These are phyloP conservation scores for Lytechinus pictus DNA, from an alignment of 35 echinoderm and acorn worm species.

Conservation along the genomic window DNA sequence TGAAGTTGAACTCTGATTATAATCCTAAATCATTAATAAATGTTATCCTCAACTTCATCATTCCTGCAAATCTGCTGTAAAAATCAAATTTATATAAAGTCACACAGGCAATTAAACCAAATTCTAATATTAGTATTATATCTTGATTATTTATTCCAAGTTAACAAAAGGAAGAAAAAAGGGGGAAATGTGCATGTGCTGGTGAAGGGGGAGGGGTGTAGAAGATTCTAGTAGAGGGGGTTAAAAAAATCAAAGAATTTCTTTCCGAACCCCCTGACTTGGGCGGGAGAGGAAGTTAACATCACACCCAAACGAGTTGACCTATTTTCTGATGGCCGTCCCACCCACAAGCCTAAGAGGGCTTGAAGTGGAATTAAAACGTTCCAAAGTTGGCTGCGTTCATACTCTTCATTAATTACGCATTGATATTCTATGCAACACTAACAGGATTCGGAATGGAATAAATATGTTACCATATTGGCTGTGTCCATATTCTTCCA, in stretches of 20 bases:
- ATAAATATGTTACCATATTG: background rate
- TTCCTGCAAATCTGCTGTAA: too few species aligned
- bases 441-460: background rate
- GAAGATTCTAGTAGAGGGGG: background rate
- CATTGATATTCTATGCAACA: background rate
- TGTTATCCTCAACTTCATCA: too few species aligned
- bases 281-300: constrained; percentile 18
- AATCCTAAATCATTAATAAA: too few species aligned
- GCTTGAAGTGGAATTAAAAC: background rate
- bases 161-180: background rate
- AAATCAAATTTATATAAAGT: too few species aligned
- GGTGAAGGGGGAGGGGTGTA: too few species aligned
- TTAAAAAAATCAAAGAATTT: too few species aligned
- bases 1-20: too few species aligned
- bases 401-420: background rate
- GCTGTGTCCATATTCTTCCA: background rate
- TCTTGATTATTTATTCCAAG: too few species aligned
- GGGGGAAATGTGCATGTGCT: background rate
- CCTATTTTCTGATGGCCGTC: constrained; percentile 30
- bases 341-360: constrained; percentile 11
- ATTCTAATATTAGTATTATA: too few species aligned
- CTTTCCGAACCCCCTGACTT: background rate
- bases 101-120: too few species aligned
- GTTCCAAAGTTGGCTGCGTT: background rate
- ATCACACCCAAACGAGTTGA: constrained; percentile 21